phyloP scores from a whole-genome alignment of 2,888 invertebrate species.

The Scaptomyza flava region DNA sequence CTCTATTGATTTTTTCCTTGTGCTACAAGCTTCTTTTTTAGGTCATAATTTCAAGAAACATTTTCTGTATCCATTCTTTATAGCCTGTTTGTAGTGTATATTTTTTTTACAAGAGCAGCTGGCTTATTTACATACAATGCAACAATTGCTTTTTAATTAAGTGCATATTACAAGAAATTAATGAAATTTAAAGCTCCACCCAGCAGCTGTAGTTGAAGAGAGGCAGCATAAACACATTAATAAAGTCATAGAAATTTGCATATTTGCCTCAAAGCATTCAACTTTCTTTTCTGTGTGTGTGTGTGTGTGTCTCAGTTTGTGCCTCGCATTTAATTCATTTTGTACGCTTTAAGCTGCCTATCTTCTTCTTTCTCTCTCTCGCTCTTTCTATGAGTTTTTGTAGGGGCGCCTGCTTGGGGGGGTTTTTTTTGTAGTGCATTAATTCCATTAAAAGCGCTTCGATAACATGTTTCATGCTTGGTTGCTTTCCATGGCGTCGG shows the following conservation, averaged over 20 bases:
- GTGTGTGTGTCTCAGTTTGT: slow-evolving; percentile 1
- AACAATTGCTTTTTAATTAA: slow-evolving; percentile 64
- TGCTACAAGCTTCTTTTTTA: not conserved
- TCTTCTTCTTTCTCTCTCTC: not conserved
- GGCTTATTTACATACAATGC: slow-evolving; percentile 31
- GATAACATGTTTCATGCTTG: slow-evolving; percentile 73
- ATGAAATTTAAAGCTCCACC: slow-evolving; percentile 43
- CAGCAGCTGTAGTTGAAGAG: not conserved
- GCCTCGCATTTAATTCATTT: slow-evolving; percentile 51
- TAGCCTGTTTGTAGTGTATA: not conserved
- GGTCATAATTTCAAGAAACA: not conserved
- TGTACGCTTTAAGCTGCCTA: slow-evolving; percentile 22
- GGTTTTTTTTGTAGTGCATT: slow-evolving; percentile 58
- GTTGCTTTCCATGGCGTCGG: slow-evolving; percentile 54
- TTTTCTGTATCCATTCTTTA: no score
- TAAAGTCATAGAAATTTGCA: slow-evolving; percentile 24
- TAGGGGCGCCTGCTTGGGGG: slow-evolving; percentile 23
- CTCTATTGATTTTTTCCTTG: no score
- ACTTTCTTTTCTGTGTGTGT: slow-evolving; percentile 5
- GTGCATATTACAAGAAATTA: slow-evolving; percentile 42
- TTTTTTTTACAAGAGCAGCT: not conserved
- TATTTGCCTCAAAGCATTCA: slow-evolving; percentile 38
- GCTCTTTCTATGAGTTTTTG: slow-evolving; percentile 4
- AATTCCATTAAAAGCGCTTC: slow-evolving; percentile 71
- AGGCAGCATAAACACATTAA: slow-evolving; percentile 5